Evolutionary conservation across 2,888 invertebrate genomes (phyloP), one percentile per base, ranked within the genome.

Genomic region (Tryphoninae sp.): DNA sequence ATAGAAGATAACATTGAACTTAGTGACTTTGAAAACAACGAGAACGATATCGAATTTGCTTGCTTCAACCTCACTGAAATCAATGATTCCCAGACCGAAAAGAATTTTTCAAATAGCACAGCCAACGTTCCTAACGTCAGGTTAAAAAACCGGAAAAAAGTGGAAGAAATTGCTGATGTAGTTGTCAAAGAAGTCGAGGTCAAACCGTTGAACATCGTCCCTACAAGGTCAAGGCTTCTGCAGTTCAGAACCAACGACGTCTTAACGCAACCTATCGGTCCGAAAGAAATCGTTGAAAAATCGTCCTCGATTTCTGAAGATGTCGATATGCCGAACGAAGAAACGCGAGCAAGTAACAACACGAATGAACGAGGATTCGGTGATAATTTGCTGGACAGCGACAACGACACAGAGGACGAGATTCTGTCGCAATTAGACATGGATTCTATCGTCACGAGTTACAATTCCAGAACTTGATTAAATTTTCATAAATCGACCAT

Each of bases 371-470:
- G 67, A 9, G 76, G 68, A n/a, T 84, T 85, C n/a, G 81, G 67
- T 2, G 83, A 85, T 22, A 68, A 81, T 83, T 74, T 85, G 16
- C 53, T 85, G n/a, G 77, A 77, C 33, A 82, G 81, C 33, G 86
- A 86, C 23, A 80, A 78, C 65, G 89, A 89, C 76, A 82, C 87
- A 0, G 89, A 90, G 26, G 90, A 91, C 76, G 88, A 89, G 75
- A 81, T 90, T 16, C 81, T 91, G 22, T 91, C 90, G 42, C 90
- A 90, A 74, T 67, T 91, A 42, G 89, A 90, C 62, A 83, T 90
- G 45, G 88, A 89, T 72, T 84, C 85, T 0, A 86, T 90, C 67
- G 74, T 76, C 8, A 81, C 83, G 51, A 84, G 40, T 77, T 84
- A 83, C 73, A 77, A 69, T 33, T 61, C 78, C 8, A 16, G 64